Evolutionary conservation across 2,113 vertebrate genomes (phyloP).

Genomic region (Mesembrinibis cayennensis): DNA sequence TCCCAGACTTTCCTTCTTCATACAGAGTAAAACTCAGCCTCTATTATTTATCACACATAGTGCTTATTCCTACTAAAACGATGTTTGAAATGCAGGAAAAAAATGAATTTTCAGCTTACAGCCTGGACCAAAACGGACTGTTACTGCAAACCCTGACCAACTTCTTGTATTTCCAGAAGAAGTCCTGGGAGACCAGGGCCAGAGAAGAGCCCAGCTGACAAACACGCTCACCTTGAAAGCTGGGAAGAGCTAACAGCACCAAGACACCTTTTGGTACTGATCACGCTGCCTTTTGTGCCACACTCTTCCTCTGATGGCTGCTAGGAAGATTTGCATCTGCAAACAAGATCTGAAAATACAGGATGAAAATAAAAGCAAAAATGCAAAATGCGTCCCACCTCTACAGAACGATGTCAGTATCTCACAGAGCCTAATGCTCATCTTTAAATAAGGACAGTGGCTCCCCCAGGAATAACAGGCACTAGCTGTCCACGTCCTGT

Average conservation of each 20-base stretch:
- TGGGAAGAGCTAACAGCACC: not conserved
- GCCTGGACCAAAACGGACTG: too few species aligned
- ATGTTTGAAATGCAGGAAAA: not conserved
- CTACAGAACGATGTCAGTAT: not conserved
- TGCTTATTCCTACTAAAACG: not conserved
- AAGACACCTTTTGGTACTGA: fast-evolving
- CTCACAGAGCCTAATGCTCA: not conserved
- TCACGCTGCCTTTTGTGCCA: not conserved
- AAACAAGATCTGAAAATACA: not conserved
- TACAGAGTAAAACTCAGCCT: not conserved
- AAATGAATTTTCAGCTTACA: not conserved
- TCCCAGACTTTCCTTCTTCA: not conserved
- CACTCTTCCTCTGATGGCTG: not conserved
- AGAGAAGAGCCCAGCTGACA: not conserved
- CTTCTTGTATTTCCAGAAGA: not conserved
- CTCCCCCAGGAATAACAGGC: not conserved
- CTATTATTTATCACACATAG: not conserved
- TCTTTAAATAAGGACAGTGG: not conserved
- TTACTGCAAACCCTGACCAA: not conserved
- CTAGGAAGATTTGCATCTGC: not conserved
- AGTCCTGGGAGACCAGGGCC: not conserved
- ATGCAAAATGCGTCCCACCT: not conserved
- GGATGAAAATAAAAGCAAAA: not conserved
- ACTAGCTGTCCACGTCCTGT: not conserved
- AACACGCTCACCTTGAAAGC: not conserved